Conservation (phyloP, 2,113 vertebrate genomes). For the Lasiurus cinereus region DNA sequence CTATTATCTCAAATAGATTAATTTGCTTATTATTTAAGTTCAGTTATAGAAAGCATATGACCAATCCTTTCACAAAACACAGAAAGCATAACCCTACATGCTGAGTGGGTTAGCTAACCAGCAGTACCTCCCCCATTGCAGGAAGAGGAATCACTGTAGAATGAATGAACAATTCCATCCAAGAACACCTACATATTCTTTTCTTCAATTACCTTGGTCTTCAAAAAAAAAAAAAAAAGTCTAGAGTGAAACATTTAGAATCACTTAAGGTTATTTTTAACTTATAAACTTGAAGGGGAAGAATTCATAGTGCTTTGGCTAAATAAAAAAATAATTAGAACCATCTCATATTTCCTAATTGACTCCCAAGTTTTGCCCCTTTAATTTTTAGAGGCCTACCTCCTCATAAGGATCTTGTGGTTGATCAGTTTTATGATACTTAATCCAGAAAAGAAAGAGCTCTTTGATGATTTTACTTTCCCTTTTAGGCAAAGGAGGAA, state of each 20-base stretch:
- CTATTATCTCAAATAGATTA: background rate
- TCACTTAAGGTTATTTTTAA: conserved; percentile 40
- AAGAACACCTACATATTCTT: background rate
- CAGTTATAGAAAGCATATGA: background rate
- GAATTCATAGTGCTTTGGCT: background rate
- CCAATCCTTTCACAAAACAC: background rate
- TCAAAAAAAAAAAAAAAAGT: background rate
- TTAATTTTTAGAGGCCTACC: background rate
- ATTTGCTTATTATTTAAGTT: conserved; percentile 4
- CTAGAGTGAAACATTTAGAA: background rate
- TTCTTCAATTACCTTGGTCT: background rate
- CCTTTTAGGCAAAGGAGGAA: conserved; percentile 83
- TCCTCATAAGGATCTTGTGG: background rate
- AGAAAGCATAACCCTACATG: background rate
- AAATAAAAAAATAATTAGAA: conserved; percentile 12
- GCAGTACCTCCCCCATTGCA: background rate
- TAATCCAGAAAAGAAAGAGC: conserved; percentile 25
- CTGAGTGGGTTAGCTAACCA: background rate
- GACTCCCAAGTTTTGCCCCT: background rate
- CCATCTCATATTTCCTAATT: background rate
- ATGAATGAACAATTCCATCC: background rate
- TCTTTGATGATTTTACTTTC: conserved; percentile 54
- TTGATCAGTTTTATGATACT: background rate
- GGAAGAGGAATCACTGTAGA: background rate
- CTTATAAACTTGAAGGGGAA: conserved; percentile 8